A percentile compares a stretch with the other conserved stretches of the same genome.
phyloP scores from a whole-genome alignment of 1,140 invertebrate species.

The Drosophila serrata region DNA sequence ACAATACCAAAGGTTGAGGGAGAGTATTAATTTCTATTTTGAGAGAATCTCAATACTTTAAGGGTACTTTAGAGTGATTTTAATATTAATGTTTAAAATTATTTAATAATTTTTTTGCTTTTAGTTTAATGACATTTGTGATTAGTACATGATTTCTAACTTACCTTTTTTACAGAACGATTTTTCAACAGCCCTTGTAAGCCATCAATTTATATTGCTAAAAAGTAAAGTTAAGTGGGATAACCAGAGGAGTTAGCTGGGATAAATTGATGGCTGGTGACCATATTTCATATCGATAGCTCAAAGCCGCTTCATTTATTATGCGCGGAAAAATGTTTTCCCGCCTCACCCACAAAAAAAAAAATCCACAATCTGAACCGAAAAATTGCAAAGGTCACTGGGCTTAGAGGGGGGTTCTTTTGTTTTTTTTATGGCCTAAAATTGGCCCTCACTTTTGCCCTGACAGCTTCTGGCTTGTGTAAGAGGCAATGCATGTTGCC shows the following conservation, averaged over 20 bases:
- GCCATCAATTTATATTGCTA: constrained; percentile 17
- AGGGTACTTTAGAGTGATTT: not conserved
- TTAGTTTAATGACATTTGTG: not conserved
- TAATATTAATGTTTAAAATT: not conserved
- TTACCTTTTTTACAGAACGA: constrained; percentile 4
- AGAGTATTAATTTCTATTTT: not conserved
- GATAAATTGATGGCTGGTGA: constrained; percentile 29
- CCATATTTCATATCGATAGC: constrained; percentile 71
- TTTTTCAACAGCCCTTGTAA: not conserved
- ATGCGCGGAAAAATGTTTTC: constrained; percentile 59
- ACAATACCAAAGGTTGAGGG: too few species aligned
- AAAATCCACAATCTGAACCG: constrained; percentile 32
- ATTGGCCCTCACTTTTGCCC: constrained; percentile 9
- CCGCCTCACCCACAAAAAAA: constrained; percentile 17
- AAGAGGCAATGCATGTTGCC: constrained; percentile 75
- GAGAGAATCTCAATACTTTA: not conserved
- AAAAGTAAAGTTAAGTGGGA: constrained; percentile 12
- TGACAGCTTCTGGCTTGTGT: constrained; percentile 22
- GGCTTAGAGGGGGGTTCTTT: constrained; percentile 23
- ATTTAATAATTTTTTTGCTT: not conserved
- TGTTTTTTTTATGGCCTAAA: constrained; percentile 58
- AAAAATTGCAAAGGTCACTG: constrained; percentile 65
- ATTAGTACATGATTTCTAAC: constrained; percentile 9
- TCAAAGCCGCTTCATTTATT: constrained; percentile 67
- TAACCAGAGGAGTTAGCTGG: not conserved